A percentile compares a stretch with the other conserved stretches of the same genome.
phyloP scores from a whole-genome alignment of 2,888 invertebrate genomes.

The Cerastoderma edule region DNA sequence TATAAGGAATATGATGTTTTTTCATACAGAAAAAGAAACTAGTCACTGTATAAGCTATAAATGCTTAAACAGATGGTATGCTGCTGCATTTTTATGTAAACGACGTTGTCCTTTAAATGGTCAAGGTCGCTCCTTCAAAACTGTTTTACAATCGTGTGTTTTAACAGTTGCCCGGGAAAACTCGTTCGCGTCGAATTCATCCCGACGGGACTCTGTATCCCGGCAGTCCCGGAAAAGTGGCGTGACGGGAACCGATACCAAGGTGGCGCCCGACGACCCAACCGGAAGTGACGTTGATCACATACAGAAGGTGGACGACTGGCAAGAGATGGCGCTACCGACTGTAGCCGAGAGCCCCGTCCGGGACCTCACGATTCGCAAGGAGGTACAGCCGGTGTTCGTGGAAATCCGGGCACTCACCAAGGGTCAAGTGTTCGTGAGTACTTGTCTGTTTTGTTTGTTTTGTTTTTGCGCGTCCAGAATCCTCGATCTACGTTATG shows the following conservation, averaged over 20 bases:
- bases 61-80: too few relatives aligned
- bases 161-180: slow-evolving; percentile 40
- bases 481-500: too few relatives aligned
- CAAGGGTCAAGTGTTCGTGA: slow-evolving; percentile 76
- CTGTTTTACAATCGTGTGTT: too few relatives aligned
- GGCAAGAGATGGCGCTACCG: slow-evolving; percentile 51
- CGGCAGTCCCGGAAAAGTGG: slow-evolving; percentile 32
- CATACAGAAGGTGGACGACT: slow-evolving; percentile 51
- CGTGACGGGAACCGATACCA: not conserved
- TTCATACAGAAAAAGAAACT: too few relatives aligned
- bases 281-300: slow-evolving; percentile 10
- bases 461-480: too few relatives aligned
- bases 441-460: slow-evolving; percentile 45
- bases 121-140: too few relatives aligned
- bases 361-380: slow-evolving; percentile 34
- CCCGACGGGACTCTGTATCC: slow-evolving; percentile 27
- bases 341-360: slow-evolving; percentile 41
- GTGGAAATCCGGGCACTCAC: slow-evolving; percentile 71
- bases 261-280: not conserved
- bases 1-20: too few relatives aligned
- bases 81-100: not conserved
- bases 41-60: too few relatives aligned
- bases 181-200: slow-evolving; percentile 39
- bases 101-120: too few relatives aligned
- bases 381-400: slow-evolving; percentile 60